Evolutionary conservation across 2,888 invertebrate genomes (phyloP), one percentile per base, ranked within the genome.

Genomic region (Agrilus cyanescens): DNA sequence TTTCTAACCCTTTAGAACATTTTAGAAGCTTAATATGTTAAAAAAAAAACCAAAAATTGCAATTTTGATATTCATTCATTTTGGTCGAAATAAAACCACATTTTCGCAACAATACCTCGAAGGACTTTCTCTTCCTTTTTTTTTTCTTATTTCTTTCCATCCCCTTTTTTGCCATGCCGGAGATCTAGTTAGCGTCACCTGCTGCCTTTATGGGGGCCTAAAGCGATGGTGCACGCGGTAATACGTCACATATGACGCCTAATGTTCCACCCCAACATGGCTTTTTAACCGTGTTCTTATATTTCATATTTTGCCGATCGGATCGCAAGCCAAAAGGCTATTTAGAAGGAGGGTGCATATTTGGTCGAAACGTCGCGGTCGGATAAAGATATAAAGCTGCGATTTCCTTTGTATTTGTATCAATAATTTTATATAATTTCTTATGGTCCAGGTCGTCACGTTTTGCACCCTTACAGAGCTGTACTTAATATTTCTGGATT

Each of bases 231-330:
- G 40, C 37, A 31, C 34, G 32, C 15, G 39, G 36, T 40, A 25
- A 42, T 39, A 41, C 39, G 42, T 46, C 40, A 42, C 46, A 46
- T 33, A 37, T 43, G 46, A 43, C 42, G 46, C 37, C 20, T 37
- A 35, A 39, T 40, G 32, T 42, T 40, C 40, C 16, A 37, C 40
- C 42, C 40, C 38, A 33, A 30, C 42, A 39, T 34, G 31, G 40
- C 46, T 46, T 46, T 46, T 46, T 46, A 42, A 43, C 46, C 38
- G 34, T 46, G 46, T 43, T 43, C 25, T 25, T 25, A 25, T 25
- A 25, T 25, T 25, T 25, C 25, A 25, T 10, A 25, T 25, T 25
- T 10, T 25, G 25, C 25, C 25, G 25, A 25, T 25, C 25, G 10
- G 25, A 20, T 20, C 20, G 20, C 20, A 20, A 2, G 20, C 20